Base-by-base conservation (phyloP, 2,113 vertebrate genomes). In the Lophius piscatorius region DNA sequence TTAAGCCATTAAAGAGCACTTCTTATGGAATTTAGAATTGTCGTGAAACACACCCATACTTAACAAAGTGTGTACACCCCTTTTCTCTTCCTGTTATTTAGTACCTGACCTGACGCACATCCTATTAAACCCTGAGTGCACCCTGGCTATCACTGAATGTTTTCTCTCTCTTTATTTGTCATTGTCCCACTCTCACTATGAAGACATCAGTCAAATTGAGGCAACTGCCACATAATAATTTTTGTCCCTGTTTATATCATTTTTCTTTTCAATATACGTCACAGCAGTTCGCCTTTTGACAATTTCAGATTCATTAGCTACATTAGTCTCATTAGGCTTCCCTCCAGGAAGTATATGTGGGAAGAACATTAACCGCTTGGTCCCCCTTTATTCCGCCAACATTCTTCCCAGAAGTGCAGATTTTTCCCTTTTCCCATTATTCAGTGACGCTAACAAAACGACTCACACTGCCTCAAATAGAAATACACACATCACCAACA, bases 81-180 rank as follows among this genome's bases (percentile, higher is more conserved):
- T 70, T 34, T 74, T 80, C 84, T 78, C 83, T 91, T 92, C 91
- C 91, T 91, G 90, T 91, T 91, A 91, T 91, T 91, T 90, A 85
- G 84, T 90, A 91, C 88, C 90, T 91, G 88, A 72, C 85, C 82
- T 89, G 89, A 91, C 88, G 87, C 83, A 90, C 85, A 83, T 91
- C 91, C 87, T 88, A 84, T 84, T 86, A 90, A 83, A 91, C 87
- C 77, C 74, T 85, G 73, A 31, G 64, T 88, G 85, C 89, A 89
- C 87, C 86, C 70, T 62, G 49, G 44, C 60, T 78, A 74, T 83
- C 75, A 76, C 56, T 57, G 33, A 26, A 18, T 60, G 18, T 66
- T 63, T 16, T 44, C 48, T 56, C 13, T 26, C 31, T 51, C 4
- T 70, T 46, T 46, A 7, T 70, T 47, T 40, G 7, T 38, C 23